Percentiles rank a stretch among this genome's conserved stretches.
Conservation (phyloP, 2,113 vertebrate genomes). For the Maccullochella peelii region DNA sequence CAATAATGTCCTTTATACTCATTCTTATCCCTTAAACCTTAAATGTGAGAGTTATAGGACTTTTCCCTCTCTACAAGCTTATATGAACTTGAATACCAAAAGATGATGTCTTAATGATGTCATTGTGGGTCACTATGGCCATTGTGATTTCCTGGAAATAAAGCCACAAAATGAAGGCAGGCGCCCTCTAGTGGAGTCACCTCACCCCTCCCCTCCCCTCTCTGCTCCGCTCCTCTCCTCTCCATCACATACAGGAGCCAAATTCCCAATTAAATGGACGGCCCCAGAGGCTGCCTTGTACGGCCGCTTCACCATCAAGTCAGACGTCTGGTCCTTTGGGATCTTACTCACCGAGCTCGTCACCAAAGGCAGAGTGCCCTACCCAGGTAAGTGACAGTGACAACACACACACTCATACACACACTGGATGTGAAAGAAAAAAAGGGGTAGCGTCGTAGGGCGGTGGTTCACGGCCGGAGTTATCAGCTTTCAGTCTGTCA, state of each 20-base stretch:
- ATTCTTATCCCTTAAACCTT: not conserved
- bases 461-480: conserved; percentile 27
- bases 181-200: conserved; percentile 52
- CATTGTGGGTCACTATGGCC: conserved; percentile 16
- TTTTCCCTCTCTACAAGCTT: not conserved
- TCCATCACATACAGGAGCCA: conserved; percentile 86
- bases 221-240: not conserved
- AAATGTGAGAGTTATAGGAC: not conserved
- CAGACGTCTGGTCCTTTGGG: conserved; percentile 97
- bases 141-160: conserved; percentile 24
- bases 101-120: conserved; percentile 14
- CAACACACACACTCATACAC: conserved; percentile 5
- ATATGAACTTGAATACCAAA: not conserved
- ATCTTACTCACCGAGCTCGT: conserved; percentile 94
- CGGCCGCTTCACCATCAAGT: conserved; percentile 97
- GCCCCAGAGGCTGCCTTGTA: conserved; percentile 95
- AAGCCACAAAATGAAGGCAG: conserved; percentile 2
- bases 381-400: conserved; percentile 88
- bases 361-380: conserved; percentile 96
- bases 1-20: not conserved
- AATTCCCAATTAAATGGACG: conserved; percentile 98
- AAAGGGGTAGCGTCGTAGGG: not conserved
- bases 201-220: not conserved
- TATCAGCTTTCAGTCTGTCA: conserved; percentile 56
- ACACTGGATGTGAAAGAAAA: not conserved